A percentile compares a stretch with the other conserved stretches of the same genome.
These are phyloP conservation scores for Rhyacophila brunnea DNA, from an alignment of 1,140 invertebrate genomes.

Conservation along the genomic window DNA sequence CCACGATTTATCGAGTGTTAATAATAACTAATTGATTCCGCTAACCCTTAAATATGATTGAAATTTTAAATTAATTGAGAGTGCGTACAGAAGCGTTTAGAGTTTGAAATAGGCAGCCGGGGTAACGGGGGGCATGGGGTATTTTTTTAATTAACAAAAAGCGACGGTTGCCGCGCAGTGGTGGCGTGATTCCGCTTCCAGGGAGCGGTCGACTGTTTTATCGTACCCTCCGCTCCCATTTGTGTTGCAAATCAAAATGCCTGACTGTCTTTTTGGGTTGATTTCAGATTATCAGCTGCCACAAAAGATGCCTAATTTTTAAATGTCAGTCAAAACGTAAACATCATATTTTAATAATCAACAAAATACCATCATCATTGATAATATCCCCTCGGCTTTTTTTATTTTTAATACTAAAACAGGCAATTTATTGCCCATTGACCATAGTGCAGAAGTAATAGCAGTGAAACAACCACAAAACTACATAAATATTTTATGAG, in stretches of 20 bases:
- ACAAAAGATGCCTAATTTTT: not conserved
- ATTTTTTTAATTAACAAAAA: constrained; percentile 26
- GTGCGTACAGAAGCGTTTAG: not conserved
- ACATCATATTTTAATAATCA: too few species aligned
- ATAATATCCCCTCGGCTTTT: too few species aligned
- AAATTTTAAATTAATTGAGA: constrained; percentile 1
- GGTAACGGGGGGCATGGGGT: too few species aligned
- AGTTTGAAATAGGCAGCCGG: not conserved
- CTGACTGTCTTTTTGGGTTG: not conserved
- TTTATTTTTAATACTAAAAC: too few species aligned
- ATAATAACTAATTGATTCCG: too few species aligned
- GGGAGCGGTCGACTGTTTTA: constrained; percentile 12
- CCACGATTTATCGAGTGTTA: too few species aligned
- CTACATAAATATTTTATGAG: too few species aligned
- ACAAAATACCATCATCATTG: too few species aligned
- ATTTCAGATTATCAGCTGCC: not conserved
- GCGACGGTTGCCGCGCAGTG: not conserved
- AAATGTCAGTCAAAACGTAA: too few species aligned
- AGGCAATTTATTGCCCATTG: too few species aligned
- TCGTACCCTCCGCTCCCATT: constrained; percentile 5
- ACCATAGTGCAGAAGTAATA: too few species aligned
- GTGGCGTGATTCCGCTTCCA: constrained; percentile 15
- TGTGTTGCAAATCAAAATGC: not conserved
- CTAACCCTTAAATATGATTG: not conserved
- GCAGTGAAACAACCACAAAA: too few species aligned